phyloP scores from a whole-genome alignment of 2,113 vertebrate genomes.

The Boulengeromyrus knoepffleri region DNA sequence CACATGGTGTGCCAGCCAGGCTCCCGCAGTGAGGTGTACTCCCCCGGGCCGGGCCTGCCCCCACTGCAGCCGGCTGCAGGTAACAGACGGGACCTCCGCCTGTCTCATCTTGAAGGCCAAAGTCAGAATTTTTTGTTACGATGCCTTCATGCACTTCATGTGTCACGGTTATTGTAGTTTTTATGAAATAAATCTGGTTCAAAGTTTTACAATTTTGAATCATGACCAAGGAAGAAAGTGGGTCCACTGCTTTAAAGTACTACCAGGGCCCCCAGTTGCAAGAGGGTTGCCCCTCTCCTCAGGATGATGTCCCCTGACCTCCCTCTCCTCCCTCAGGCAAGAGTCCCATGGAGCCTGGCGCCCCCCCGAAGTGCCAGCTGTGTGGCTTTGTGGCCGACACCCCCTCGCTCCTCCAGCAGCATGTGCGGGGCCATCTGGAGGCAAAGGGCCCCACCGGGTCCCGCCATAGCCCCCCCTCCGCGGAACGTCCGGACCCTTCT shows the following conservation, averaged over 20 bases:
- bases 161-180: neutral
- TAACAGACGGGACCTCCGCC: slow-evolving; percentile 35
- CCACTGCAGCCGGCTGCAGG: slow-evolving; percentile 61
- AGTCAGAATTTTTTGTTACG: neutral
- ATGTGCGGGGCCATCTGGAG: slow-evolving; percentile 64
- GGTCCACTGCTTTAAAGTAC: neutral
- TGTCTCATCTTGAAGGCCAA: neutral
- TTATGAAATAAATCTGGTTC: neutral
- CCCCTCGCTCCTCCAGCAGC: slow-evolving; percentile 72
- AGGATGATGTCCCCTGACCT: neutral
- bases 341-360: slow-evolving; percentile 60
- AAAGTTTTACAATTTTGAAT: neutral
- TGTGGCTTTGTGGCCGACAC: slow-evolving; percentile 70
- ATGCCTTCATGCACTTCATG: no score
- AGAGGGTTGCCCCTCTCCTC: neutral
- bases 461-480: slow-evolving; percentile 39
- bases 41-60: slow-evolving; percentile 62
- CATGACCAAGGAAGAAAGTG: neutral
- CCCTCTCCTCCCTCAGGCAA: slow-evolving; percentile 53
- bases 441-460: slow-evolving; percentile 50
- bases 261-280: neutral
- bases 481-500: slow-evolving; percentile 38
- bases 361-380: slow-evolving; percentile 70
- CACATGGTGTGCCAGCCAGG: slow-evolving; percentile 97
- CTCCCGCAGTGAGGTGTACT: slow-evolving; percentile 79